Evolutionary conservation across 2,797 vertebrate species (phyloP).

Genomic region (Cephalopachus bancanus): DNA sequence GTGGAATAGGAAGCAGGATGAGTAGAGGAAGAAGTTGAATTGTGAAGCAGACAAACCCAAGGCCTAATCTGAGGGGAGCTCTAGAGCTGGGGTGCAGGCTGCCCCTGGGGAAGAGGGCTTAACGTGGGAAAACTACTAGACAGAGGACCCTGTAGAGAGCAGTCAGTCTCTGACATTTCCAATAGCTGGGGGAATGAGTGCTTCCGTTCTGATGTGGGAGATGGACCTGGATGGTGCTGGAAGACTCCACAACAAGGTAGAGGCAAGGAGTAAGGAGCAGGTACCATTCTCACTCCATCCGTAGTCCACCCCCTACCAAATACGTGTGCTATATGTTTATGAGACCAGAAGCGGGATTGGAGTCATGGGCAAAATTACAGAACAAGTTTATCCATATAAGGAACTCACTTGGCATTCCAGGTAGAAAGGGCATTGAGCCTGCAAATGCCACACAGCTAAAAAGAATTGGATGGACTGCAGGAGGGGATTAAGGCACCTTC

Average conservation of each 20-base stretch:
- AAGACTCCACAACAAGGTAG: not conserved
- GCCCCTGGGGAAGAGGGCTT: not conserved
- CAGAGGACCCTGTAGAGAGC: not conserved
- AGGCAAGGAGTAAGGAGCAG: not conserved
- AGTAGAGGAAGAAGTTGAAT: not conserved
- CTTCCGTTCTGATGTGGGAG: not conserved
- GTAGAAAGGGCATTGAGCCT: not conserved
- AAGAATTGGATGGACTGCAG: not conserved
- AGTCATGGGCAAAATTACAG: not conserved
- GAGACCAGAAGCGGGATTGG: not conserved
- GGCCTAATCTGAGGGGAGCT: not conserved
- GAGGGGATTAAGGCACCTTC: not conserved
- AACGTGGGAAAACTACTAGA: not conserved
- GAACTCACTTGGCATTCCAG: not conserved
- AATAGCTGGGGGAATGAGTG: not conserved
- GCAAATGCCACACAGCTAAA: not conserved
- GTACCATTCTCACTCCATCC: not conserved
- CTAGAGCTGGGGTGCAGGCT: not conserved
- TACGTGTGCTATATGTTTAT: not conserved
- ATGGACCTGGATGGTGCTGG: not conserved
- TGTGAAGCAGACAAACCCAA: not conserved
- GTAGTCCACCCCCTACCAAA: not conserved
- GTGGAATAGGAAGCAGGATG: not conserved
- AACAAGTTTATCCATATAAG: slow-evolving; percentile 28
- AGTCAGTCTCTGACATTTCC: not conserved